Conservation (phyloP, 2,113 vertebrate genomes). For the Delphinapterus leucas region DNA sequence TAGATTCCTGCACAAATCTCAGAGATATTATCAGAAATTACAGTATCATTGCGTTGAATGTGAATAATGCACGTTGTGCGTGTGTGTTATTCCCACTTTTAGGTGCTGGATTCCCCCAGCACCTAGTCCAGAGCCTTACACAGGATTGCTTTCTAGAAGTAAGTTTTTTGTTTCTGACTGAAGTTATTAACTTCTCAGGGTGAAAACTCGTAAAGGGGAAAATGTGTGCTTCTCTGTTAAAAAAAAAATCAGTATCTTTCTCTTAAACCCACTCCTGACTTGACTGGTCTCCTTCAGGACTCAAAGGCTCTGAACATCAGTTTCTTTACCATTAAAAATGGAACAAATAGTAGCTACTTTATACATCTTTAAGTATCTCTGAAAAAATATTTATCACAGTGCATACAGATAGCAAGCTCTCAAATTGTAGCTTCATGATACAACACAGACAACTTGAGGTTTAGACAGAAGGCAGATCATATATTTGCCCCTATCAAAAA, state of each 20-base stretch:
- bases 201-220: background rate
- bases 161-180: background rate
- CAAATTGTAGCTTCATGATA: background rate
- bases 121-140: background rate
- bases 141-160: background rate
- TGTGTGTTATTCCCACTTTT: background rate
- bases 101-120: background rate
- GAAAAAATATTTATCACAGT: background rate
- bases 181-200: background rate
- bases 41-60: background rate
- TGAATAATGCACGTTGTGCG: background rate
- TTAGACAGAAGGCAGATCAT: background rate
- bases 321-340: constrained; percentile 21
- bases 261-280: background rate
- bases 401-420: background rate
- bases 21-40: background rate
- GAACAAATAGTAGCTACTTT: background rate
- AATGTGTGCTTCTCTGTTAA: background rate
- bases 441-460: background rate
- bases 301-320: background rate
- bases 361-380: background rate
- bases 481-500: background rate
- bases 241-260: background rate
- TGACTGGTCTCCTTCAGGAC: background rate
- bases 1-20: background rate